These are phyloP conservation scores for Balaeniceps rex DNA, from an alignment of 2,113 vertebrate genomes.

Conservation along the genomic window DNA sequence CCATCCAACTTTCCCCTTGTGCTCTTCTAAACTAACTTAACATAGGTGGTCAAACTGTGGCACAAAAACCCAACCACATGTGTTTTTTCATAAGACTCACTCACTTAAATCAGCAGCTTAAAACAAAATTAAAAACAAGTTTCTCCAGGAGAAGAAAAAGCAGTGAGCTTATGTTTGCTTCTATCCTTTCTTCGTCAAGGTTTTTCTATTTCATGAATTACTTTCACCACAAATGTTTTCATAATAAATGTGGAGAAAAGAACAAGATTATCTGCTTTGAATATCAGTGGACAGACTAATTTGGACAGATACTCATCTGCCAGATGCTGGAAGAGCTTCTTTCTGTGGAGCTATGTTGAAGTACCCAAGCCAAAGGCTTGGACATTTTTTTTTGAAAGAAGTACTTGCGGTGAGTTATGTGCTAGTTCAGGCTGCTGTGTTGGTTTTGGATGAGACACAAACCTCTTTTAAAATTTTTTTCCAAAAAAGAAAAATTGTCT, in stretches of 20 bases:
- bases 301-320: not conserved
- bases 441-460: conserved; percentile 26
- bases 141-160: not conserved
- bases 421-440: not conserved
- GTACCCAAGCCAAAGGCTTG: not conserved
- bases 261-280: conserved; percentile 5
- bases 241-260: not conserved
- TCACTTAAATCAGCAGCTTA: not conserved
- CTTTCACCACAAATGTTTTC: conserved; percentile 1
- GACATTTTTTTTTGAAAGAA: not conserved
- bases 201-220: not conserved
- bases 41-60: not conserved
- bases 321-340: conserved; percentile 11
- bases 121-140: conserved; percentile 7
- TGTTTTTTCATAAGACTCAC: not conserved
- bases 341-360: not conserved
- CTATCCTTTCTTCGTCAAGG: not conserved
- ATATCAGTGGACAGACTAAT: not conserved
- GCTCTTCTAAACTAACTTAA: not conserved
- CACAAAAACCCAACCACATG: not conserved
- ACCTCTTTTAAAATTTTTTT: conserved; percentile 17
- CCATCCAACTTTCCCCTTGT: not conserved
- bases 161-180: not conserved
- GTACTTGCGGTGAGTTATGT: not conserved
- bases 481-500: not conserved